Conservation (phyloP, 2,888 invertebrate species). For the Napeogenes inachia region DNA sequence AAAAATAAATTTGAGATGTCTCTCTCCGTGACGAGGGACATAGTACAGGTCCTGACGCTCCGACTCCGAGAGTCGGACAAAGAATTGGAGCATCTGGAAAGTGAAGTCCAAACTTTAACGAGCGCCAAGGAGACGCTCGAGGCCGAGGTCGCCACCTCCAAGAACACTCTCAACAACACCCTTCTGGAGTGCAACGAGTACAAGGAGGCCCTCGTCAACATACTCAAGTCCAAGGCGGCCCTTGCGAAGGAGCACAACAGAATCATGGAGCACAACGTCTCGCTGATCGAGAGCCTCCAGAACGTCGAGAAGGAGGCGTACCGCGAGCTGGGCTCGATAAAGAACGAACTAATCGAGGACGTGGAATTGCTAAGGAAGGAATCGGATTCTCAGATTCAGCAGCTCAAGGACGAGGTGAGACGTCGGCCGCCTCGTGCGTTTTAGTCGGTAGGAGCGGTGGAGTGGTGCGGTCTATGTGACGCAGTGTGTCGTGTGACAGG, state of each 20-base stretch:
- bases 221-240: slow-evolving; percentile 67
- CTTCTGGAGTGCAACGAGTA: slow-evolving; percentile 67
- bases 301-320: slow-evolving; percentile 71
- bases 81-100: slow-evolving; percentile 76
- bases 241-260: slow-evolving; percentile 66
- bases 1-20: slow-evolving; percentile 78
- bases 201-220: slow-evolving; percentile 68
- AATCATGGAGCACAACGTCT: slow-evolving; percentile 72
- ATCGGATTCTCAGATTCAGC: slow-evolving; percentile 62
- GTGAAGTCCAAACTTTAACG: slow-evolving; percentile 52
- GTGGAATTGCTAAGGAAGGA: slow-evolving; percentile 66
- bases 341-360: slow-evolving; percentile 68
- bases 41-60: slow-evolving; percentile 77
- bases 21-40: slow-evolving; percentile 76
- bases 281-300: slow-evolving; percentile 67
- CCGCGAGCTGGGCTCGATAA: slow-evolving; percentile 66
- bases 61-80: slow-evolving; percentile 77
- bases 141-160: slow-evolving; percentile 54
- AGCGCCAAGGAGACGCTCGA: slow-evolving; percentile 57
- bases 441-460: background rate
- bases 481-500: slow-evolving; percentile 37
- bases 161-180: slow-evolving; percentile 56
- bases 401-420: slow-evolving; percentile 62
- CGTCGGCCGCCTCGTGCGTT: background rate
- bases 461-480: background rate